Conservation (phyloP, 2,888 invertebrate species). For the Epicampocera succincta region DNA sequence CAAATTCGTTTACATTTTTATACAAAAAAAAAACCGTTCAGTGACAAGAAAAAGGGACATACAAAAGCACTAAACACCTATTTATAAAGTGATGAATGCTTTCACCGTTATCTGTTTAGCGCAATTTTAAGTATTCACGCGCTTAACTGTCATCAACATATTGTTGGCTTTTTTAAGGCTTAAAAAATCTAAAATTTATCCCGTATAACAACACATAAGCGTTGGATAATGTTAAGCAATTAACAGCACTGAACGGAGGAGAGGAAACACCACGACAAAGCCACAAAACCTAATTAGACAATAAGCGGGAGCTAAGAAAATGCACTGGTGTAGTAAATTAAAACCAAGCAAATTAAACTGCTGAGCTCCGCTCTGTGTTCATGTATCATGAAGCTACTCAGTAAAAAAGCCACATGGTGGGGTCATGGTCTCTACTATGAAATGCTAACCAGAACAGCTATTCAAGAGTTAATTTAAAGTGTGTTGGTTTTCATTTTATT, state of each 20-base stretch:
- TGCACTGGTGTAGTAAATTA: conserved; percentile 55
- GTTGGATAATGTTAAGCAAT: conserved; percentile 22
- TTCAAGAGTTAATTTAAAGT: not conserved
- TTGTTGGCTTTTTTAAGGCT: conserved; percentile 20
- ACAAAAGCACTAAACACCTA: too few species aligned
- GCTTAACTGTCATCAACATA: conserved; percentile 12
- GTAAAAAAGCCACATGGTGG: not conserved
- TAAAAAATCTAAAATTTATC: conserved; percentile 22
- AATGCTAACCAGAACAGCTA: not conserved
- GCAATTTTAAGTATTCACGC: too few species aligned
- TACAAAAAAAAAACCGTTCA: too few species aligned
- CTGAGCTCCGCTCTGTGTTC: not conserved
- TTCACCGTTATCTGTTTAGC: too few species aligned
- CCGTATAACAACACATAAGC: not conserved
- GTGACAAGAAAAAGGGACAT: too few species aligned
- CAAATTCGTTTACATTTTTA: too few species aligned
- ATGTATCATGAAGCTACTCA: not conserved
- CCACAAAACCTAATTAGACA: conserved; percentile 60
- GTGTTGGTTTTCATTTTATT: too few species aligned
- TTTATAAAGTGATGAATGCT: too few species aligned
- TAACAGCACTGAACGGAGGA: conserved; percentile 1
- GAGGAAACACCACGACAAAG: conserved; percentile 41
- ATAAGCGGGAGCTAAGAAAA: conserved; percentile 45
- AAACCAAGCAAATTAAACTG: conserved; percentile 38
- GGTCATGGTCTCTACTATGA: not conserved